phyloP scores from a whole-genome alignment of 2,113 vertebrate species.

The Dicrurus megarhynchus region DNA sequence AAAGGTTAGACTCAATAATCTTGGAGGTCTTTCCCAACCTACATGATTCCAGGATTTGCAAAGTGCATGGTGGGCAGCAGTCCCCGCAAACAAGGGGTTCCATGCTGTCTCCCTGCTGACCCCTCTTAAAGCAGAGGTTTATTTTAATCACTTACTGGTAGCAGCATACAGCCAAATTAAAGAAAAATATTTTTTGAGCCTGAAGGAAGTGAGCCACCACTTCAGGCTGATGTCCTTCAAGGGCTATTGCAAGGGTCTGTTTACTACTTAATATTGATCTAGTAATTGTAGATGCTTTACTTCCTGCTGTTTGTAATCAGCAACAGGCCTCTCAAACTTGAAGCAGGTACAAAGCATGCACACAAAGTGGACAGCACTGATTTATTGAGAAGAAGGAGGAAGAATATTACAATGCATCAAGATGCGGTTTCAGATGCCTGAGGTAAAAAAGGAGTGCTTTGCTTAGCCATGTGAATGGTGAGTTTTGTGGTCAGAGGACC shows the following conservation, averaged over 20 bases:
- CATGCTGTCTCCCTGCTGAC: neutral
- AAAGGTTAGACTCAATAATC: neutral
- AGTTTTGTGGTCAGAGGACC: neutral
- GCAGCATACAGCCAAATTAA: neutral
- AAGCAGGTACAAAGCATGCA: neutral
- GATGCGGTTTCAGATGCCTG: neutral
- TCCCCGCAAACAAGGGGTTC: fast-evolving
- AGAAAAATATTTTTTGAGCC: neutral
- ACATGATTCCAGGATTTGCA: neutral
- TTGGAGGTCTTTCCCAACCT: neutral
- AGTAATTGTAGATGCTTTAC: neutral
- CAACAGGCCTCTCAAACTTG: neutral
- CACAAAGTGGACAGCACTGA: neutral
- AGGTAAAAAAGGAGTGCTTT: neutral
- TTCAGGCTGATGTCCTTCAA: neutral
- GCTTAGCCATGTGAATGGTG: neutral
- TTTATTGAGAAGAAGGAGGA: neutral
- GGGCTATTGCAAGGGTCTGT: neutral
- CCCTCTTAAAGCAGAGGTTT: neutral
- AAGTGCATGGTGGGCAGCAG: neutral
- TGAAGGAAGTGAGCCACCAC: neutral
- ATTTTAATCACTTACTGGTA: neutral
- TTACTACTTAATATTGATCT: neutral
- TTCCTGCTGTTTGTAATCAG: neutral
- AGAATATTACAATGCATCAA: neutral